Conservation (phyloP, 2,888 invertebrate species). For the Aphodius sticticus region DNA sequence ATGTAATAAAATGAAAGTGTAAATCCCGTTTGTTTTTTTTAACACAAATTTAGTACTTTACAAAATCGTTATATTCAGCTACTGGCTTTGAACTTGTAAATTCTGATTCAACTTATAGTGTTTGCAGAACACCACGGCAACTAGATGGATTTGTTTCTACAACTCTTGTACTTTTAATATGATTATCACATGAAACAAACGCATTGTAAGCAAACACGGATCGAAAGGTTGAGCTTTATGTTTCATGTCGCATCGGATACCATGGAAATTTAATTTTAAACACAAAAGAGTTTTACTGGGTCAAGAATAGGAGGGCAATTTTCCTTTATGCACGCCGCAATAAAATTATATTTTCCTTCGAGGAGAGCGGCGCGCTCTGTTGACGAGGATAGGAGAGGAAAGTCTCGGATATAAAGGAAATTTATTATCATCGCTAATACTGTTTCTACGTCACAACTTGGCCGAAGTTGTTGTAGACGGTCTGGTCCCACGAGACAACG, state of each 20-base stretch:
- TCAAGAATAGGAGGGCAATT: neutral
- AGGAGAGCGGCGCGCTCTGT: neutral
- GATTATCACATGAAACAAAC: neutral
- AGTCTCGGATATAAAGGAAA: neutral
- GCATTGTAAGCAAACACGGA: neutral
- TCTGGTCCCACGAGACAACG: neutral
- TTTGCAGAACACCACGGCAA: too few relatives aligned
- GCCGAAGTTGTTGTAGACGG: neutral
- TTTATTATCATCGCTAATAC: slow-evolving; percentile 4
- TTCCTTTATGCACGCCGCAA: neutral
- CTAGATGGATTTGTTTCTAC: too few relatives aligned
- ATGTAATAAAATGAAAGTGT: too few relatives aligned
- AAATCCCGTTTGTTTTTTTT: too few relatives aligned
- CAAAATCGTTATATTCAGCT: too few relatives aligned
- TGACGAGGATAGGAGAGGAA: neutral
- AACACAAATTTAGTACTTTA: too few relatives aligned
- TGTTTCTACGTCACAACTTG: neutral
- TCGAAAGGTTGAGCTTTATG: neutral
- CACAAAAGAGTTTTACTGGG: neutral
- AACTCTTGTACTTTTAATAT: neutral
- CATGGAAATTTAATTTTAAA: neutral
- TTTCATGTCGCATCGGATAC: neutral
- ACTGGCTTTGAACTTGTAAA: too few relatives aligned
- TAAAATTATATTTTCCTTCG: neutral
- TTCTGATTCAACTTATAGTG: too few relatives aligned